Percentiles rank a stretch among this genome's conserved stretches.
phyloP scores from a whole-genome alignment of 2,888 invertebrate genomes.

The Caenorhabditis virilis region DNA sequence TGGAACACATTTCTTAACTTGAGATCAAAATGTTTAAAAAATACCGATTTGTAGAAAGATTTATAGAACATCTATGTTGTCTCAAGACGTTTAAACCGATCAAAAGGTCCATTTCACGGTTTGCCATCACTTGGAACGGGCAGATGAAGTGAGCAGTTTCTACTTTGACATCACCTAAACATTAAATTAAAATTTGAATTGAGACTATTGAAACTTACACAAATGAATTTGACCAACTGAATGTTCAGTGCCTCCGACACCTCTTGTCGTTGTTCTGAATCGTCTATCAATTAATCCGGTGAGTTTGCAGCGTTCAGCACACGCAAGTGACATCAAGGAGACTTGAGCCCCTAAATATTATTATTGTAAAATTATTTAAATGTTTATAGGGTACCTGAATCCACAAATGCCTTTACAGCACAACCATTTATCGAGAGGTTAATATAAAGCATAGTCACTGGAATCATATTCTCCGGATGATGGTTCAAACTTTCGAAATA shows the following conservation, averaged over 20 bases:
- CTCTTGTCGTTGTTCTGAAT: slow-evolving; percentile 95
- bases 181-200: too few species aligned
- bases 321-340: slow-evolving; percentile 94
- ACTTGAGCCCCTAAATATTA: slow-evolving; percentile 79
- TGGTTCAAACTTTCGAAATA: too few species aligned
- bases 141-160: slow-evolving; percentile 90
- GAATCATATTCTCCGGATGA: slow-evolving; percentile 96
- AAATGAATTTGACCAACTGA: slow-evolving; percentile 95
- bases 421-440: slow-evolving; percentile 95
- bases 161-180: slow-evolving; percentile 91
- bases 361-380: neutral
- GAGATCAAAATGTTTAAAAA: neutral
- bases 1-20: slow-evolving; percentile 4
- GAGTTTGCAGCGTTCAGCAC: slow-evolving; percentile 75
- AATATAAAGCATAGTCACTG: slow-evolving; percentile 95
- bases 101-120: slow-evolving; percentile 97
- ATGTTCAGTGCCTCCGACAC: slow-evolving; percentile 93
- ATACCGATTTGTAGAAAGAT: slow-evolving; percentile 80
- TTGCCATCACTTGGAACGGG: slow-evolving; percentile 92
- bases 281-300: slow-evolving; percentile 77
- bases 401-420: slow-evolving; percentile 96
- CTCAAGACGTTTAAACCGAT: slow-evolving; percentile 91
- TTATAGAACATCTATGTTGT: slow-evolving; percentile 81
- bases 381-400: slow-evolving; percentile 95
- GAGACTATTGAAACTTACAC: too few species aligned